A percentile compares a stretch with the other conserved stretches of the same genome.
These are phyloP conservation scores for Campaea margaritaria DNA, from an alignment of 2,888 invertebrate species.

Conservation along the genomic window DNA sequence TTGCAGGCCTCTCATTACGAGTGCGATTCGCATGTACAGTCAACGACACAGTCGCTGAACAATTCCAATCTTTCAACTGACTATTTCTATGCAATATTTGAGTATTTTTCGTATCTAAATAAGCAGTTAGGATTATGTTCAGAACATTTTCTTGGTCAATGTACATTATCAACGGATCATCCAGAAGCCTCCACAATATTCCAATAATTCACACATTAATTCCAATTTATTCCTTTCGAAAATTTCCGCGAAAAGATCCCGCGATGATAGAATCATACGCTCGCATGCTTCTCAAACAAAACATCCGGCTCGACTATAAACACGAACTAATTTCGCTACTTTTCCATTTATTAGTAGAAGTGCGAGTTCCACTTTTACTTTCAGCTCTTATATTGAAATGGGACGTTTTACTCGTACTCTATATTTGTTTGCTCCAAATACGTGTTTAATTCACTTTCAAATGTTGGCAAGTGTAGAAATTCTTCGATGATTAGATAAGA, in stretches of 20 bases:
- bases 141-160: no score
- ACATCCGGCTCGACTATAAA: conserved; percentile 24
- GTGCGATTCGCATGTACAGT: not conserved
- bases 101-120: no score
- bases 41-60: no score
- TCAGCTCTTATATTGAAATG: not conserved
- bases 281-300: conserved; percentile 2
- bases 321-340: conserved; percentile 17
- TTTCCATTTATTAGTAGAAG: conserved; percentile 23
- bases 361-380: conserved; percentile 9
- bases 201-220: no score
- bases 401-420: not conserved
- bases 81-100: not conserved
- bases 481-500: not conserved
- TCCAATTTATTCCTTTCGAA: not conserved
- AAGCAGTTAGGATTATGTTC: no score
- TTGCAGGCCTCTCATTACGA: conserved; percentile 1
- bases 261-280: conserved; percentile 1
- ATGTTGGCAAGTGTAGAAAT: not conserved
- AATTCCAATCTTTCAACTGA: not conserved
- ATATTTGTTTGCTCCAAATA: conserved; percentile 4
- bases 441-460: conserved; percentile 1
- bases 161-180: no score
- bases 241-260: not conserved
- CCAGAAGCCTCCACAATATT: no score